Conservation (phyloP, 2,113 vertebrate genomes). For the Leptocoma aspasia region DNA sequence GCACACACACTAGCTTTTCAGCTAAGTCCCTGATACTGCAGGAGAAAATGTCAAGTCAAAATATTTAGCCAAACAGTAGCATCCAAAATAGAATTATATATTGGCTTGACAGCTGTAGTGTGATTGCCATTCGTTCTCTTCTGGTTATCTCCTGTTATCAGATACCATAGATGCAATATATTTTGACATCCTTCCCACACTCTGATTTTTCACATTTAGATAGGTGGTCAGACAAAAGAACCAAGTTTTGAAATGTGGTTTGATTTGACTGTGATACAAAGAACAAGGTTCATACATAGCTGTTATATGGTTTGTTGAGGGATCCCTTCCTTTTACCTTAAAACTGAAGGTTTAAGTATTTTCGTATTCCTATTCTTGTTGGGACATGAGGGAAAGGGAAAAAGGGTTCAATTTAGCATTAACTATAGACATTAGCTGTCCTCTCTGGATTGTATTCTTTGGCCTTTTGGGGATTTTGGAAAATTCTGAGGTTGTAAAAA, state of each 20-base stretch:
- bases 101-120: not conserved
- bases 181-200: not conserved
- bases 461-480: not conserved
- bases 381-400: rapidly evolving
- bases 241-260: not conserved
- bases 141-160: not conserved
- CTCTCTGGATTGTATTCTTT: not conserved
- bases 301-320: not conserved
- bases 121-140: not conserved
- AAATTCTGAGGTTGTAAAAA: not conserved
- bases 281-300: not conserved
- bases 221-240: not conserved
- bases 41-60: not conserved
- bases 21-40: not conserved
- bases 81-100: not conserved
- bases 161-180: not conserved
- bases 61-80: not conserved
- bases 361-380: not conserved
- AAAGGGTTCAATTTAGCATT: not conserved
- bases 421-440: not conserved
- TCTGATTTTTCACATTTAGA: not conserved
- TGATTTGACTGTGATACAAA: not conserved
- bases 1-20: not conserved
- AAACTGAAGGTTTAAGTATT: not conserved
- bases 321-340: not conserved